Percentiles rank a stretch among this genome's conserved stretches.
phyloP scores from a whole-genome alignment of 2,797 vertebrate genomes.

The Cuculus canorus region DNA sequence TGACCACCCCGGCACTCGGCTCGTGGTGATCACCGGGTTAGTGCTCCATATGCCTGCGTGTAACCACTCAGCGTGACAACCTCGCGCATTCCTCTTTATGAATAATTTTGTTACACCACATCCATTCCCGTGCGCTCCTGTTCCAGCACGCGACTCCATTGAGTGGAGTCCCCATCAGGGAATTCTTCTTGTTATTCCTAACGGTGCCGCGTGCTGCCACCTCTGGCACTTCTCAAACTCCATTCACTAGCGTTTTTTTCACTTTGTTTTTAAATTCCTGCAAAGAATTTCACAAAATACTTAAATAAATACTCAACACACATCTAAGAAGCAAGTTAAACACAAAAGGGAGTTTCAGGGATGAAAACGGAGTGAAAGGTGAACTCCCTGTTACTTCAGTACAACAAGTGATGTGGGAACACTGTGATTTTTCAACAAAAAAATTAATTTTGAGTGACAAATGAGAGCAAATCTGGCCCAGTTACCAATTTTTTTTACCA shows the following conservation, averaged over 20 bases:
- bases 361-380: not conserved
- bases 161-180: slow-evolving; percentile 79
- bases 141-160: slow-evolving; percentile 77
- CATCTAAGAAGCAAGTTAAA: not conserved
- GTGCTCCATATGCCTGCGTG: slow-evolving; percentile 76
- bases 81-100: slow-evolving; percentile 81
- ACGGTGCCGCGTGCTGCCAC: slow-evolving; percentile 70
- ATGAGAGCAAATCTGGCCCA: not conserved
- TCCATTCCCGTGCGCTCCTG: slow-evolving; percentile 81
- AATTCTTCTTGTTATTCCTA: slow-evolving; percentile 79
- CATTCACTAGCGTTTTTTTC: slow-evolving; percentile 12
- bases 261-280: slow-evolving; percentile 63
- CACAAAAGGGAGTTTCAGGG: not conserved
- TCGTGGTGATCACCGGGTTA: slow-evolving; percentile 79
- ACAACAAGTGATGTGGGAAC: not conserved
- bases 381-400: not conserved
- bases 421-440: not conserved
- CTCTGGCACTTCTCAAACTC: slow-evolving; percentile 67
- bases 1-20: slow-evolving; percentile 70
- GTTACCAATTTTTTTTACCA: not conserved
- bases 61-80: slow-evolving; percentile 81
- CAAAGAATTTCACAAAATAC: slow-evolving; percentile 71
- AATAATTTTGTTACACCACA: slow-evolving; percentile 85
- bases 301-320: slow-evolving; percentile 35
- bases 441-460: not conserved